Conservation (phyloP, 2,888 invertebrate species). For the Apamea crenata region DNA sequence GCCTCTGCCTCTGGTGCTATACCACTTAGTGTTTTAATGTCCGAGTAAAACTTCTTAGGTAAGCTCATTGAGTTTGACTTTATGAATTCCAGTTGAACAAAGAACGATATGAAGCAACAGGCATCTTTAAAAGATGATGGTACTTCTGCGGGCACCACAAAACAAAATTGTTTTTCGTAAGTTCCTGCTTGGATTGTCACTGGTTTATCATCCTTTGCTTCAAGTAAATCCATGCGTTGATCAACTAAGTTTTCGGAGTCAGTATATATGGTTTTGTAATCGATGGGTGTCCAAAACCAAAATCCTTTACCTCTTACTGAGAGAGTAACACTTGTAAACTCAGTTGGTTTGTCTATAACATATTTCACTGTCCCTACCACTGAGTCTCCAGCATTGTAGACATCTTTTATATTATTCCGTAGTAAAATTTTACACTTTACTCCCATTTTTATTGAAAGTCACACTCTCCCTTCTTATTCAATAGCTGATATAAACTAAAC, state of each 20-base stretch:
- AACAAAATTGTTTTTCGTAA: not conserved
- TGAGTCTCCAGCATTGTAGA: not conserved
- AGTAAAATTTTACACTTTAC: not conserved
- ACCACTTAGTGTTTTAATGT: not conserved
- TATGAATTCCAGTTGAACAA: not conserved
- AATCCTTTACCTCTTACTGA: slow-evolving; percentile 21
- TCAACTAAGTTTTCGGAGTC: not conserved
- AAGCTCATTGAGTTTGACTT: not conserved
- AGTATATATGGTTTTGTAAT: not conserved
- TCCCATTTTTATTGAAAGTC: not conserved
- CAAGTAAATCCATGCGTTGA: not conserved
- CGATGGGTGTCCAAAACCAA: not conserved
- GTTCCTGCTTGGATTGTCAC: not conserved
- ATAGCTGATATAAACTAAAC: slow-evolving; percentile 1
- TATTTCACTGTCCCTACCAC: slow-evolving; percentile 44
- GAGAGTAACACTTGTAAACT: slow-evolving; percentile 54
- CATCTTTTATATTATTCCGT: not conserved
- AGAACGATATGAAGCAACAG: not conserved
- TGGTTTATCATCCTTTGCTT: not conserved
- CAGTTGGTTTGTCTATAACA: slow-evolving; percentile 56
- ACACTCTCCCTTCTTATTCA: not conserved
- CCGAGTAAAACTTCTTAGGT: not conserved
- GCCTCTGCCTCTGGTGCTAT: not conserved
- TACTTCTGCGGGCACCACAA: not conserved
- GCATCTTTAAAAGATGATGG: not conserved